Percentiles rank a stretch among this genome's conserved stretches.
Conservation (phyloP, 2,113 vertebrate species). For the Casuarius casuarius region DNA sequence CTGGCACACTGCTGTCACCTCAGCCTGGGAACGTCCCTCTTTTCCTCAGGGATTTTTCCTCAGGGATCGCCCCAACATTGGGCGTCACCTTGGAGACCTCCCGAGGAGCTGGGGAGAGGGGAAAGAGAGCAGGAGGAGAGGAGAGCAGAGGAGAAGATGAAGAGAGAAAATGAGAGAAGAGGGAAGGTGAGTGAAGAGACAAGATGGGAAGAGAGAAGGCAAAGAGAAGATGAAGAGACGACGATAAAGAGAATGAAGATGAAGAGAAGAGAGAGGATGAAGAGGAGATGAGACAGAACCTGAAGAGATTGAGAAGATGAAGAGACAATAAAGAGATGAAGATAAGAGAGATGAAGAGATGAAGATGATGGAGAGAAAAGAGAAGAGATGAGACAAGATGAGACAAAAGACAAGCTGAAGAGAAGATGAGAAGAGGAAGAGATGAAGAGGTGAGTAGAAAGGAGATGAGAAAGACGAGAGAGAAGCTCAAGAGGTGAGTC, state of each 20-base stretch:
- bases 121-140: not conserved
- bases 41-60: not conserved
- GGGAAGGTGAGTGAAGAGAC: not conserved
- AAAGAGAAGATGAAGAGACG: not conserved
- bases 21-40: not conserved
- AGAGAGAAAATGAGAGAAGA: not conserved
- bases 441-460: not conserved
- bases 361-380: too few species aligned
- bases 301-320: not conserved
- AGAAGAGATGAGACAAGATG: not conserved
- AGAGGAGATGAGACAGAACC: not conserved
- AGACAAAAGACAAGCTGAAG: not conserved
- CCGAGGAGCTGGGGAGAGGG: not conserved
- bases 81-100: not conserved
- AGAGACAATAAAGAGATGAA: not conserved
- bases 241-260: not conserved
- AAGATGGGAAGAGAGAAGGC: not conserved
- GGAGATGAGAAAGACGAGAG: not conserved
- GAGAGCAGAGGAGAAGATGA: not conserved
- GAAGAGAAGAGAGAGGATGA: not conserved
- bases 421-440: not conserved
- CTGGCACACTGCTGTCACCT: too few species aligned
- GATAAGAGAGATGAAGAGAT: too few species aligned
- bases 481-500: too few species aligned
- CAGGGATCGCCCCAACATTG: fast-evolving